Percentiles rank a stretch among this genome's conserved stretches.
Conservation (phyloP, 2,888 invertebrate species). For the Cosmia trapezina region DNA sequence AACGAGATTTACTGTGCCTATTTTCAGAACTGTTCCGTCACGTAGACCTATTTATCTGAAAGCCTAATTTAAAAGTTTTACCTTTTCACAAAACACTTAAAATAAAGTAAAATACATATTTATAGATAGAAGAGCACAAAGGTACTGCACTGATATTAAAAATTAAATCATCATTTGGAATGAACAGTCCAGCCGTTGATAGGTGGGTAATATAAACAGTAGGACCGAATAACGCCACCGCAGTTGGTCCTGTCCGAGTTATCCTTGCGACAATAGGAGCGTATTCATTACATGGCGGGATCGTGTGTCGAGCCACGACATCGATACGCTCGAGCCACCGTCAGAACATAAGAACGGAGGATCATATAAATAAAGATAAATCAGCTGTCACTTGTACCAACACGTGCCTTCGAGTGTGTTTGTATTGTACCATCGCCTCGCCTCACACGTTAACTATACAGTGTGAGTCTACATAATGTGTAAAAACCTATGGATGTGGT, state of each 20-base stretch:
- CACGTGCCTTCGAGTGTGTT: constrained; percentile 55
- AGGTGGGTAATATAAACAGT: constrained; percentile 42
- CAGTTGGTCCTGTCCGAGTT: constrained; percentile 60
- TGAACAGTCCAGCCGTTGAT: constrained; percentile 45
- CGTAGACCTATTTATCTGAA: constrained; percentile 13
- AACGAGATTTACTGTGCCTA: constrained; percentile 28
- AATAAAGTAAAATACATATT: neutral
- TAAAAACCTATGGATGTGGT: no score
- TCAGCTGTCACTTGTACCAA: constrained; percentile 59
- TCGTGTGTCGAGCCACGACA: constrained; percentile 73
- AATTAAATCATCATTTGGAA: constrained; percentile 12
- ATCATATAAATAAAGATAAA: constrained; percentile 62
- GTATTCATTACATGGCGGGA: constrained; percentile 80
- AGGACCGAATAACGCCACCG: constrained; percentile 32
- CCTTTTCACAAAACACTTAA: neutral
- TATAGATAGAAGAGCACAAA: neutral
- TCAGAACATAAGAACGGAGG: constrained; percentile 42
- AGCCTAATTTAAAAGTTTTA: constrained; percentile 16
- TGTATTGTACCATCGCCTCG: constrained; percentile 14
- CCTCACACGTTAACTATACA: constrained; percentile 23
- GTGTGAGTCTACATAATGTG: no score
- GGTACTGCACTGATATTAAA: neutral
- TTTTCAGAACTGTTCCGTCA: constrained; percentile 7
- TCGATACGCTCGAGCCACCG: constrained; percentile 61
- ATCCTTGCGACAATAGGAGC: constrained; percentile 79